These are phyloP conservation scores for Nasonia giraulti DNA, from an alignment of 1,140 invertebrate genomes.

Conservation along the genomic window DNA sequence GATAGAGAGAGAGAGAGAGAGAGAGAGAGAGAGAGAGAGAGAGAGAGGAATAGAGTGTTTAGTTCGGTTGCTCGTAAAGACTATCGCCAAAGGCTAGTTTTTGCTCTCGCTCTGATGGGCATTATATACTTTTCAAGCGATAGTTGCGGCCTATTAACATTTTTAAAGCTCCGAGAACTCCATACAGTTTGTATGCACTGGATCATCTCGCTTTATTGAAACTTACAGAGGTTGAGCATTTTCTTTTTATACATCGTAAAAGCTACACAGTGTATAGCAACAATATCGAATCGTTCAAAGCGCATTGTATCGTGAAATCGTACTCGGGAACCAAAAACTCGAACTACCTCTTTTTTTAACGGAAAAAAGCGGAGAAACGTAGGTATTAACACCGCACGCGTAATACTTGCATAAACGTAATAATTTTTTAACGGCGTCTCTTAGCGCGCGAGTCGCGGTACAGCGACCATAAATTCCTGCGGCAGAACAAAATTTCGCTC, in stretches of 20 bases:
- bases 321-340: too few species aligned
- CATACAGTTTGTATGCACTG: too few species aligned
- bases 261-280: too few species aligned
- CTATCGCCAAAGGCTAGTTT: background rate
- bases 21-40: background rate
- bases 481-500: constrained; percentile 40
- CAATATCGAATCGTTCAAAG: too few species aligned
- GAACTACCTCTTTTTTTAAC: too few species aligned
- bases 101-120: background rate
- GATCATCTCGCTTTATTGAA: too few species aligned
- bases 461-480: constrained; percentile 37
- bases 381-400: background rate
- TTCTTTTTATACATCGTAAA: too few species aligned
- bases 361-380: constrained; percentile 14
- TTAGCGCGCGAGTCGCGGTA: constrained; percentile 9
- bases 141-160: background rate
- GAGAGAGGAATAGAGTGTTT: background rate
- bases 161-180: too few species aligned
- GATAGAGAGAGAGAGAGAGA: constrained; percentile 1
- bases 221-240: too few species aligned
- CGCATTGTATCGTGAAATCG: too few species aligned
- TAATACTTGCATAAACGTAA: constrained; percentile 27
- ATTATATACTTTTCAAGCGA: background rate
- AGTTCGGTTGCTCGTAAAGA: constrained; percentile 3
- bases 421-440: constrained; percentile 37